These are phyloP conservation scores for Ips nitidus DNA, from an alignment of 1,140 invertebrate species.

Conservation along the genomic window DNA sequence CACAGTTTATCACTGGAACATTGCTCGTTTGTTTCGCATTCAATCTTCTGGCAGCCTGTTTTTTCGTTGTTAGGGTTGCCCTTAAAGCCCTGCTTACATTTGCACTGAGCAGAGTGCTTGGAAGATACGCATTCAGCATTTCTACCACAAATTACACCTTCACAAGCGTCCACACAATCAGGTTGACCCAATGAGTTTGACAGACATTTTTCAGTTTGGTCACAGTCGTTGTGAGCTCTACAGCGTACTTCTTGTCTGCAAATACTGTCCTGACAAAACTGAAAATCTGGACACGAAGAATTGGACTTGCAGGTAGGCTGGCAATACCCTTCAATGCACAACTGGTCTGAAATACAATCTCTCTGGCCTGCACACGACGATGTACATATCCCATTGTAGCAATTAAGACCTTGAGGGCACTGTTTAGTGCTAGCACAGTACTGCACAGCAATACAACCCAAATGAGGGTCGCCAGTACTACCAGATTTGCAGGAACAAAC, in stretches of 20 bases:
- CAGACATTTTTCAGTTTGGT: constrained; percentile 66
- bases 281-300: constrained; percentile 75
- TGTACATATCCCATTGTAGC: constrained; percentile 78
- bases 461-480: constrained; percentile 80
- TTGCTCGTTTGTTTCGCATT: constrained; percentile 70
- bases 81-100: constrained; percentile 74
- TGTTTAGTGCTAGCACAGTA: constrained; percentile 76
- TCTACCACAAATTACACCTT: constrained; percentile 72
- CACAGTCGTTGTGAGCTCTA: constrained; percentile 68
- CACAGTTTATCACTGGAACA: constrained; percentile 83
- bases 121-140: constrained; percentile 75
- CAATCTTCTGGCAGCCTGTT: constrained; percentile 74
- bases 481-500: constrained; percentile 79
- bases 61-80: constrained; percentile 73
- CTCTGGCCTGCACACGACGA: constrained; percentile 72
- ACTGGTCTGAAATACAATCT: constrained; percentile 78
- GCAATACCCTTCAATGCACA: constrained; percentile 78
- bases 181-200: constrained; percentile 68
- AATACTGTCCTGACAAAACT: constrained; percentile 79
- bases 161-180: constrained; percentile 72
- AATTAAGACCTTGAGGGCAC: constrained; percentile 78
- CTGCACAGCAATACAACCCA: constrained; percentile 77
- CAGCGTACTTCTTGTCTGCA: constrained; percentile 80
- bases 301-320: constrained; percentile 77
- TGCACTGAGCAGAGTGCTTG: constrained; percentile 71